These are phyloP conservation scores for Autographa gamma DNA, from an alignment of 2,888 invertebrate species.

Conservation along the genomic window DNA sequence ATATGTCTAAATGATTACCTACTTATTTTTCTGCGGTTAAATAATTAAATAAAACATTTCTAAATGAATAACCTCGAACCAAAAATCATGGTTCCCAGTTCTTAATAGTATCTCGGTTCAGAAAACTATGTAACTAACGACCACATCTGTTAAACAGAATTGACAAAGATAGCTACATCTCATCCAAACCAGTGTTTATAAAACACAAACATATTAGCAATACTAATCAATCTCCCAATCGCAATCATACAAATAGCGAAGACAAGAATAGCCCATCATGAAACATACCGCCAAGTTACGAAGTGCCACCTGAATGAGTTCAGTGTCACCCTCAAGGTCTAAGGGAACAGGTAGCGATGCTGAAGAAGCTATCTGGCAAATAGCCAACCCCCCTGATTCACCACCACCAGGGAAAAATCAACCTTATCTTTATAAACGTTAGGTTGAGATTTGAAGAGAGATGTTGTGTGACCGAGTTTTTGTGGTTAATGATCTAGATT, in stretches of 20 bases:
- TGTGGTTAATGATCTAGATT: constrained; percentile 8
- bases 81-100: too few relatives aligned
- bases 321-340: constrained; percentile 6
- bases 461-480: not conserved
- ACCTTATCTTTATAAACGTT: not conserved
- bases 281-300: not conserved
- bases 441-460: not conserved
- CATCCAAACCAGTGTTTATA: too few relatives aligned
- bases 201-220: not conserved
- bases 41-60: too few relatives aligned
- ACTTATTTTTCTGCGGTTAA: too few relatives aligned
- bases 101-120: too few relatives aligned
- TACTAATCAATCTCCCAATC: not conserved
- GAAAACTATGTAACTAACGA: too few relatives aligned
- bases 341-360: constrained; percentile 5
- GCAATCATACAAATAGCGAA: not conserved
- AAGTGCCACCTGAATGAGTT: constrained; percentile 13
- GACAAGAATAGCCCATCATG: not conserved
- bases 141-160: too few relatives aligned
- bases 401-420: not conserved
- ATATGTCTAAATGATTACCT: too few relatives aligned
- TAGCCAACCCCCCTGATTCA: not conserved
- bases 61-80: too few relatives aligned
- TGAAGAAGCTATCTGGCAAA: constrained; percentile 3
- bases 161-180: too few relatives aligned